Percentiles rank a stretch among this genome's conserved stretches.
Conservation (phyloP, 2,888 invertebrate species). For the Cenopis cana region DNA sequence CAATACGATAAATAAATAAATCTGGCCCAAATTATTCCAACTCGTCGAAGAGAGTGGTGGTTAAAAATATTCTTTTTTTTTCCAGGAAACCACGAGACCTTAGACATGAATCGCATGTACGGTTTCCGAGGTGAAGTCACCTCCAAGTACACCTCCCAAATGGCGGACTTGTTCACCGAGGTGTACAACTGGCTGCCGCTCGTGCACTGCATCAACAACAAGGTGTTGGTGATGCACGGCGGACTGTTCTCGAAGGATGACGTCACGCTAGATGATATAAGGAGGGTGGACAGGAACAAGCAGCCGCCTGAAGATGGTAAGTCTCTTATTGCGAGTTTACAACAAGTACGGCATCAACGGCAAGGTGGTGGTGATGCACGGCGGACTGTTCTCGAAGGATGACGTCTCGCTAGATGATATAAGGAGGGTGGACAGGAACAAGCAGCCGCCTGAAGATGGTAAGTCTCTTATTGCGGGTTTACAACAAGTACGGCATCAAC, state of each 20-base stretch:
- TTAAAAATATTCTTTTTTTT: slow-evolving; percentile 9
- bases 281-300: slow-evolving; percentile 94
- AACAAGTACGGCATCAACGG: slow-evolving; percentile 96
- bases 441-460: slow-evolving; percentile 99
- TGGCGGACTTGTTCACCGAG: slow-evolving; percentile 99
- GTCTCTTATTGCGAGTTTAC: neutral
- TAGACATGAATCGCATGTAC: slow-evolving; percentile 99
- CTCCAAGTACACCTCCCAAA: slow-evolving; percentile 96
- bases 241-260: slow-evolving; percentile 97
- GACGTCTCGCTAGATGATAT: slow-evolving; percentile 97
- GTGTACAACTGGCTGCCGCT: slow-evolving; percentile 99
- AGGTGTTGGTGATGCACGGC: slow-evolving; percentile 97
- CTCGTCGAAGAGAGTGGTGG: too few relatives aligned
- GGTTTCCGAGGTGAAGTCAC: slow-evolving; percentile 99
- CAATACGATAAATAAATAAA: too few relatives aligned
- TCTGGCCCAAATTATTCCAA: too few relatives aligned
- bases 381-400: slow-evolving; percentile 97
- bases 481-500: slow-evolving; percentile 95
- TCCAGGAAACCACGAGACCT: slow-evolving; percentile 98
- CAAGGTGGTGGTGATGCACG: slow-evolving; percentile 95
- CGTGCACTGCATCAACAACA: slow-evolving; percentile 96
- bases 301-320: slow-evolving; percentile 98
- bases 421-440: slow-evolving; percentile 93
- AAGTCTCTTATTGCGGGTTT: neutral
- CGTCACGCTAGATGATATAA: slow-evolving; percentile 96